phyloP scores from a whole-genome alignment of 2,113 vertebrate genomes.

The Gadus chalcogrammus region DNA sequence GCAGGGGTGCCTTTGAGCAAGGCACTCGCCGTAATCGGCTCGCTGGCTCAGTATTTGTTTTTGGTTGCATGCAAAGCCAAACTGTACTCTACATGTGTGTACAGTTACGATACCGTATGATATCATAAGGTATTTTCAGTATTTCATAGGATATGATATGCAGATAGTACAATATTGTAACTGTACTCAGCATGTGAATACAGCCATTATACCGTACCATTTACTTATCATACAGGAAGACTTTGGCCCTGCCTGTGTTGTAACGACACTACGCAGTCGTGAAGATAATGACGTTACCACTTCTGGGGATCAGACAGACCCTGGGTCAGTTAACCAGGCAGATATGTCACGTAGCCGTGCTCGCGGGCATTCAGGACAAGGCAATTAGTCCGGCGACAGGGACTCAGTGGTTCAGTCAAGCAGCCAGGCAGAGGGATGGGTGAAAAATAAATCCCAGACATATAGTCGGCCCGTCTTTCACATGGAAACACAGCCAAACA shows the following conservation, averaged over 20 bases:
- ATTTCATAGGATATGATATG: too few relatives aligned
- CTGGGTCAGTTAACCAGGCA: background rate
- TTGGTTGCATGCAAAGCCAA: too few relatives aligned
- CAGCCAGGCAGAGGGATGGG: background rate
- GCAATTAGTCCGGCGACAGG: background rate
- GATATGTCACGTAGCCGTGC: background rate
- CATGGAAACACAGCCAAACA: slow-evolving; percentile 6
- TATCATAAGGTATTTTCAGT: too few relatives aligned
- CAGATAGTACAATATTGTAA: too few relatives aligned
- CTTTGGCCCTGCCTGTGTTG: background rate
- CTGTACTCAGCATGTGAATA: too few relatives aligned
- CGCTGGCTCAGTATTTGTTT: background rate
- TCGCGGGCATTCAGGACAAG: background rate
- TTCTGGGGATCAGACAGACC: background rate
- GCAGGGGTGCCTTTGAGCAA: background rate
- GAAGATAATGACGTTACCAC: background rate
- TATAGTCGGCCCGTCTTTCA: background rate
- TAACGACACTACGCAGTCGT: background rate
- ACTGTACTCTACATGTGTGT: too few relatives aligned
- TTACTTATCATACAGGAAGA: too few relatives aligned
- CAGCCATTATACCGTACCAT: too few relatives aligned
- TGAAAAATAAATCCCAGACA: background rate
- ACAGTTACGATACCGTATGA: too few relatives aligned
- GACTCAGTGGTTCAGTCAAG: slow-evolving; percentile 10
- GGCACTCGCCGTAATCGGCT: background rate